phyloP scores from a whole-genome alignment of 2,113 vertebrate species.

The Phylloscopus trochilus region DNA sequence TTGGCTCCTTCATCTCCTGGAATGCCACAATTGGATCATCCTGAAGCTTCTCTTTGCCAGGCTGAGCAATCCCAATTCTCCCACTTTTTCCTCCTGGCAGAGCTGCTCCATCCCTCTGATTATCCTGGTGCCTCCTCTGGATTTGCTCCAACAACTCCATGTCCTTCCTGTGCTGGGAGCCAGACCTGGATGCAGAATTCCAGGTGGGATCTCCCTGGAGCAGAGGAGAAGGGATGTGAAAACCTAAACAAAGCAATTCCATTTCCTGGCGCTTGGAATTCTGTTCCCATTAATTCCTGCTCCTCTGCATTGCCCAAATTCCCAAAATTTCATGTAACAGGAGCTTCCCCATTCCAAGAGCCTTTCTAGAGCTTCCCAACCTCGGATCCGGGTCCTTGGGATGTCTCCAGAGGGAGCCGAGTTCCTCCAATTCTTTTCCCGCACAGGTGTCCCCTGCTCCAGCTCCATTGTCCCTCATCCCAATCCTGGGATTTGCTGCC shows the following conservation, averaged over 20 bases:
- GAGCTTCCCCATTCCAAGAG: background rate
- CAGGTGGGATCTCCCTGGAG: background rate
- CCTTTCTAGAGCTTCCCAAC: background rate
- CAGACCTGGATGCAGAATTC: background rate
- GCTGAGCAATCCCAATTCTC: background rate
- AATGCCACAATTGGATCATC: background rate
- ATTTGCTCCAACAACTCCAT: background rate
- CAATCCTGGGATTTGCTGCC: background rate
- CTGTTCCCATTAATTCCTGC: background rate
- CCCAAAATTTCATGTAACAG: fast-evolving
- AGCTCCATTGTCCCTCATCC: background rate
- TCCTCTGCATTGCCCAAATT: background rate
- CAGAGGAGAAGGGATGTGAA: background rate
- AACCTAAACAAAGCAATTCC: background rate
- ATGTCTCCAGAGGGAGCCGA: background rate
- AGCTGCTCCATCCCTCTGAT: background rate
- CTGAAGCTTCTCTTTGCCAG: background rate
- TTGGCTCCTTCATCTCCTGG: background rate
- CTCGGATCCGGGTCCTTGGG: fast-evolving
- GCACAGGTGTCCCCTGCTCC: background rate
- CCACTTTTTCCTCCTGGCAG: background rate
- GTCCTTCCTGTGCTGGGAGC: background rate
- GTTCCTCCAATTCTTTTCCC: conserved; percentile 51
- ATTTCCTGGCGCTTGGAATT: background rate
- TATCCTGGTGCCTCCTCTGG: background rate